Evolutionary conservation across 2,888 invertebrate species (phyloP).

Genomic region (Leucophenga maculata): DNA sequence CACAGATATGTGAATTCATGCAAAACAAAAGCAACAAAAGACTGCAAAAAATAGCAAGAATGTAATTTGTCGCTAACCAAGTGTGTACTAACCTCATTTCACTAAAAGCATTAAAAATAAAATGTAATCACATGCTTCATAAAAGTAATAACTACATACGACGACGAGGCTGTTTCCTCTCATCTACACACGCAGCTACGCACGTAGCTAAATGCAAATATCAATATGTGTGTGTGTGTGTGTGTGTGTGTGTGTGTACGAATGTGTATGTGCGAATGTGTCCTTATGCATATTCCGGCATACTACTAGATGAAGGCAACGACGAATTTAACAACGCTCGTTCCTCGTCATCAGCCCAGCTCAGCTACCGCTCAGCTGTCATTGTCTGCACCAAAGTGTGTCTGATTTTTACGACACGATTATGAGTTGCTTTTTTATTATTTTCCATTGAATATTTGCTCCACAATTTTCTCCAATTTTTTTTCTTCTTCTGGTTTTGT

Average conservation of each 20-base stretch:
- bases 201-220: background rate
- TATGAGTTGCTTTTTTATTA: conserved; percentile 62
- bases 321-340: background rate
- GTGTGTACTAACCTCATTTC: conserved; percentile 66
- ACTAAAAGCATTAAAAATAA: conserved; percentile 65
- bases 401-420: conserved; percentile 66
- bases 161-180: conserved; percentile 33
- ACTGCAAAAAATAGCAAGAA: conserved; percentile 28
- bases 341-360: background rate
- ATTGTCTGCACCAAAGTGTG: conserved; percentile 52
- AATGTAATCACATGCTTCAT: conserved; percentile 66
- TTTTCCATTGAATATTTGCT: conserved; percentile 56
- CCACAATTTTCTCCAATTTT: conserved; percentile 7
- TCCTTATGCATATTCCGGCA: conserved; percentile 12
- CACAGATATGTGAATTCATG: background rate
- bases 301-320: conserved; percentile 17
- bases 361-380: conserved; percentile 29
- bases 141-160: conserved; percentile 65
- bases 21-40: conserved; percentile 11
- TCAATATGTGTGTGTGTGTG: background rate
- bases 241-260: background rate
- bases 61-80: conserved; percentile 66
- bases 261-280: background rate
- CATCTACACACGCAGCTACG: conserved; percentile 2
- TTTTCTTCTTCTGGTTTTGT: conserved; percentile 1